Evolutionary conservation across 2,113 vertebrate genomes (phyloP).

Genomic region (Periophthalmus modestus): DNA sequence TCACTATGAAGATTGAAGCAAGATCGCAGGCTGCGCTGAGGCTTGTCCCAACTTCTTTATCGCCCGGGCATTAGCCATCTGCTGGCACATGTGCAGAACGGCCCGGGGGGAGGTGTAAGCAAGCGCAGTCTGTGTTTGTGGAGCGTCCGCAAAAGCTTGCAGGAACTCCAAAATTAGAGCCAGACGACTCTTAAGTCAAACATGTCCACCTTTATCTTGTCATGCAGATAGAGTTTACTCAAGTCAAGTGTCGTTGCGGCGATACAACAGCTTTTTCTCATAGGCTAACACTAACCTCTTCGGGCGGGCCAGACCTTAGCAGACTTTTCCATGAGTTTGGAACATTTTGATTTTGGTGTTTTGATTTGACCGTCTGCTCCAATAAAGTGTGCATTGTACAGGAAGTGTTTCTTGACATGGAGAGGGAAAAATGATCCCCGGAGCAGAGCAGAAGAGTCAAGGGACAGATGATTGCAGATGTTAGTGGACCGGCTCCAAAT

Average conservation of each 20-base stretch:
- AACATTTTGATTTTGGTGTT: constrained; percentile 38
- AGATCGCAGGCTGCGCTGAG: constrained; percentile 51
- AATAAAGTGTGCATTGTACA: constrained; percentile 41
- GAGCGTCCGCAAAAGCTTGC: constrained; percentile 50
- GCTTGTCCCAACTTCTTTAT: constrained; percentile 56
- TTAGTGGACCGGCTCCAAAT: constrained; percentile 44
- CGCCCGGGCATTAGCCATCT: constrained; percentile 66
- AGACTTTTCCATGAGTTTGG: constrained; percentile 41
- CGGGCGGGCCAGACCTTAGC: constrained; percentile 19
- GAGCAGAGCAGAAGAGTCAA: constrained; percentile 34
- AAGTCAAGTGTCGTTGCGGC: constrained; percentile 33
- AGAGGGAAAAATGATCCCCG: constrained; percentile 10
- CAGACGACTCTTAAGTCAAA: constrained; percentile 37
- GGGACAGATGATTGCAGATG: constrained; percentile 58
- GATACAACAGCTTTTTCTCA: constrained; percentile 20
- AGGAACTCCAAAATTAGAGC: constrained; percentile 67
- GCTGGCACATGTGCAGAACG: constrained; percentile 61
- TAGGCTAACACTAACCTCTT: constrained; percentile 21
- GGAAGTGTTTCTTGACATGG: constrained; percentile 27
- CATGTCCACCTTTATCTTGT: constrained; percentile 61
- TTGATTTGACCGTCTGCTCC: constrained; percentile 35
- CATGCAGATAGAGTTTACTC: constrained; percentile 39
- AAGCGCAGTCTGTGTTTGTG: constrained; percentile 41
- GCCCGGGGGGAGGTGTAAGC: constrained; percentile 40
- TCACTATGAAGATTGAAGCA: constrained; percentile 48